These are phyloP conservation scores for Ptychobarbus kaznakovi DNA, from an alignment of 2,797 vertebrate genomes.

Conservation along the genomic window DNA sequence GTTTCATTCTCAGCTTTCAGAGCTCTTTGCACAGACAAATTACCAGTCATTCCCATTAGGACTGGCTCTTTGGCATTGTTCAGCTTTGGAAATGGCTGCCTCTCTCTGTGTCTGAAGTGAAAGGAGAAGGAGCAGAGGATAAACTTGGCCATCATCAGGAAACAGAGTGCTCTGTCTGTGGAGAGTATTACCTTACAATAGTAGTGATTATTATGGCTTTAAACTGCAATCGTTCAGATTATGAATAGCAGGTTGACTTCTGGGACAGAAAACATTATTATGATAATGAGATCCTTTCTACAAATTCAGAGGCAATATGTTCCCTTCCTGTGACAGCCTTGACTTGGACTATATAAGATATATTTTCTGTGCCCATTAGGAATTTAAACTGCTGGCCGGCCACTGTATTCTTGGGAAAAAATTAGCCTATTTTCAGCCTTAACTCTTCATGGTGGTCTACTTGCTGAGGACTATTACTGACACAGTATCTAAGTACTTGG, in stretches of 20 bases:
- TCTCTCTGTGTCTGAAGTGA: constrained; percentile 55
- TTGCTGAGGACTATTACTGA: constrained; percentile 28
- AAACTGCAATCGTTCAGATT: constrained; percentile 60
- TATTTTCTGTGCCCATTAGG: constrained; percentile 53
- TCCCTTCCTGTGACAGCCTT: constrained; percentile 49
- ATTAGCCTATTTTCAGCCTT: constrained; percentile 57
- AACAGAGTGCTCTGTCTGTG: constrained; percentile 55
- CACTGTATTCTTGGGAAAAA: constrained; percentile 49
- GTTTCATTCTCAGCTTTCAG: constrained; percentile 49
- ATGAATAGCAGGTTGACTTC: constrained; percentile 67
- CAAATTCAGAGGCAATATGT: constrained; percentile 62
- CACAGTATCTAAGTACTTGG: not conserved
- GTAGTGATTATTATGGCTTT: constrained; percentile 61
- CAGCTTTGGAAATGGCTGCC: constrained; percentile 48
- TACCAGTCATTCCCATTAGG: constrained; percentile 44
- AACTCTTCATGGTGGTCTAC: constrained; percentile 50
- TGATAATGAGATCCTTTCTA: constrained; percentile 63
- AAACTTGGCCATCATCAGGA: constrained; percentile 53
- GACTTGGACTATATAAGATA: constrained; percentile 50
- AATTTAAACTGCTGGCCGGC: constrained; percentile 46
- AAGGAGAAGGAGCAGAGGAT: constrained; percentile 52
- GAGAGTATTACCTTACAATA: constrained; percentile 64
- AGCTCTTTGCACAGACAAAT: constrained; percentile 37
- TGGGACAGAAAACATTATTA: constrained; percentile 64
- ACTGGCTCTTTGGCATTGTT: constrained; percentile 33